phyloP scores from a whole-genome alignment of 2,888 invertebrate genomes.

The Drosophila macrothrix region DNA sequence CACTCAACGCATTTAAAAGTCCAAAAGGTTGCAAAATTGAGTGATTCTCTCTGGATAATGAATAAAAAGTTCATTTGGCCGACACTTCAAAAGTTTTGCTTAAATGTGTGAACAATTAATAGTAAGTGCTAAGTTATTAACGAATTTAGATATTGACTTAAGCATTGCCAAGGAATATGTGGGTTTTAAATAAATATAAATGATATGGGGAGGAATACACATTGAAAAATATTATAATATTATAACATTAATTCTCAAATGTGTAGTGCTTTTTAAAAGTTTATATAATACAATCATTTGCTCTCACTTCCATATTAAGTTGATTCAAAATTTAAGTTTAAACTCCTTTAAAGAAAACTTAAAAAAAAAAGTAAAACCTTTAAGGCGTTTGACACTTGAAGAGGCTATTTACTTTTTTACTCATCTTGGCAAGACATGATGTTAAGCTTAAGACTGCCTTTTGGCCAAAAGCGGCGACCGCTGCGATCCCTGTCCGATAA shows the following conservation, averaged over 20 bases:
- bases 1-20: constrained; percentile 47
- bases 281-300: not conserved
- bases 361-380: not conserved
- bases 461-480: constrained; percentile 31
- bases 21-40: constrained; percentile 51
- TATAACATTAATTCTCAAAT: not conserved
- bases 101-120: constrained; percentile 1
- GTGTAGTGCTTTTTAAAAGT: not conserved
- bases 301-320: not conserved
- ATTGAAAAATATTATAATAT: not conserved
- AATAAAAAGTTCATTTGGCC: constrained; percentile 19
- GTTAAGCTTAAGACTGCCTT: constrained; percentile 28
- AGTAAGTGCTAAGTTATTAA: not conserved
- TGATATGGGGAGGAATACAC: not conserved
- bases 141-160: not conserved
- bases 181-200: not conserved
- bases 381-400: not conserved
- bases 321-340: not conserved
- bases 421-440: constrained; percentile 7
- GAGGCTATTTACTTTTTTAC: constrained; percentile 6
- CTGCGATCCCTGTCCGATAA: constrained; percentile 48
- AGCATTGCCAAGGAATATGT: no score
- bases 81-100: constrained; percentile 3
- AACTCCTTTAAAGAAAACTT: not conserved
- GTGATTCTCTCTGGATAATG: constrained; percentile 47